Conservation (phyloP, 2,113 vertebrate genomes). For the Ia io region DNA sequence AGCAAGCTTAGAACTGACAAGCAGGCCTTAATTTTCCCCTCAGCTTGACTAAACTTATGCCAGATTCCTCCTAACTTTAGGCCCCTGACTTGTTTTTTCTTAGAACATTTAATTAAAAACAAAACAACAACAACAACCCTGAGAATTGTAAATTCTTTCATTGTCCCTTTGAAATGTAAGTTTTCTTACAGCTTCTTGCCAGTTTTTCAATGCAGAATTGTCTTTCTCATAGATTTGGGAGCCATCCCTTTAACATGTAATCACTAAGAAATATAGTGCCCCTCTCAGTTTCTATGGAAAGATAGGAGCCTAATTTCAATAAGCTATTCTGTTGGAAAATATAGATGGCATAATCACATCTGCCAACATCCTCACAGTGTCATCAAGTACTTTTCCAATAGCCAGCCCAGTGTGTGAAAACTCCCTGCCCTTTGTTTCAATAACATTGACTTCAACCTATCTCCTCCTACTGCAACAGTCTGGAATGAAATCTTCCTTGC, state of each 20-base stretch:
- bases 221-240: background rate
- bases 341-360: background rate
- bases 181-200: background rate
- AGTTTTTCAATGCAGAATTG: background rate
- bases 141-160: background rate
- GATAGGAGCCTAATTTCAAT: background rate
- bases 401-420: background rate
- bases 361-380: background rate
- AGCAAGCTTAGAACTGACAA: background rate
- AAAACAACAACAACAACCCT: background rate
- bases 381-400: background rate
- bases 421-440: background rate
- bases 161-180: background rate
- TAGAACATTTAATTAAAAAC: no score
- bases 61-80: background rate
- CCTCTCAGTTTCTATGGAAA: background rate
- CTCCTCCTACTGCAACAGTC: background rate
- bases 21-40: background rate
- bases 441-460: background rate
- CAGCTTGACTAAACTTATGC: background rate
- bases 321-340: background rate
- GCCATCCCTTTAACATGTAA: background rate
- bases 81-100: background rate
- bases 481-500: no score
- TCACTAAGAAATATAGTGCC: background rate